These are phyloP conservation scores for Homarus americanus DNA, from an alignment of 1,140 invertebrate species.

Conservation along the genomic window DNA sequence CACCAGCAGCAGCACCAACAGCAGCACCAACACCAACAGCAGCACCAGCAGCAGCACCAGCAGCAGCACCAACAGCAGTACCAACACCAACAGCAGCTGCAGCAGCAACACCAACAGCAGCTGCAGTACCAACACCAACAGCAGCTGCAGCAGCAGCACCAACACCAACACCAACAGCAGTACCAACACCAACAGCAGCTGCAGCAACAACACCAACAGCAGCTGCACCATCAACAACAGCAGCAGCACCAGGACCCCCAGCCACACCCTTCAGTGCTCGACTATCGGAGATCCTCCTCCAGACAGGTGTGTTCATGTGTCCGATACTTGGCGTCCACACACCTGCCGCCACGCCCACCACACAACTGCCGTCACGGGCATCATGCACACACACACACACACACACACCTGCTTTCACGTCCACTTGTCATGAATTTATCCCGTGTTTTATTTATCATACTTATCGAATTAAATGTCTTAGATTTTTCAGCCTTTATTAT, in stretches of 20 bases:
- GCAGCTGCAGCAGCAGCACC: neutral
- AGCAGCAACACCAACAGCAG: neutral
- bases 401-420: neutral
- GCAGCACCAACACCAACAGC: neutral
- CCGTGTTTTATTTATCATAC: no score
- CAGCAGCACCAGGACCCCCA: constrained; percentile 13
- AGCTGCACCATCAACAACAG: constrained; percentile 16
- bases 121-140: neutral
- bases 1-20: constrained; percentile 1
- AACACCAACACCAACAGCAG: neutral
- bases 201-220: constrained; percentile 1
- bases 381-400: no score
- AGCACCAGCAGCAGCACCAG: neutral
- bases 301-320: constrained; percentile 42
- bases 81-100: neutral
- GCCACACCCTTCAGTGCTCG: constrained; percentile 41
- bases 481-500: no score
- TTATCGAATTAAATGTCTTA: no score
- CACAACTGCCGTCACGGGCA: neutral
- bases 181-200: neutral
- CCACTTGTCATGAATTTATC: no score
- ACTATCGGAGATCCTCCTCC: constrained; percentile 40
- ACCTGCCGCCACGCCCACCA: neutral
- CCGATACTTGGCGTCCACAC: neutral
- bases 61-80: neutral